Evolutionary conservation across 2,797 vertebrate species (phyloP), one percentile per base, ranked within the genome.

Genomic region (Lagocephalus sceleratus): DNA sequence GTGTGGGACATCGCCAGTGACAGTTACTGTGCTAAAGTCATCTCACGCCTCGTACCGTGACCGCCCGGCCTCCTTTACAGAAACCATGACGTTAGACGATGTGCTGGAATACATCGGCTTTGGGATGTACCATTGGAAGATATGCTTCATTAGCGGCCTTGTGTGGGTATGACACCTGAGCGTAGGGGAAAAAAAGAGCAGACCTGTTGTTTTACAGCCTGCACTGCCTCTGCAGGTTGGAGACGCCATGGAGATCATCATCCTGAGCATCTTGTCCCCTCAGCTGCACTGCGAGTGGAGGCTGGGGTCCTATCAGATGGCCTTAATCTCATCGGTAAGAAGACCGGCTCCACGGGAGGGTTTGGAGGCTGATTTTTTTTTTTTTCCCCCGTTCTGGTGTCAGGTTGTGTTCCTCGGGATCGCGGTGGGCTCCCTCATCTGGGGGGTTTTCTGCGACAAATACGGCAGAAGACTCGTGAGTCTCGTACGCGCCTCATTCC

Each of bases 231-330:
- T 57, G 10, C 66, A 97, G 95, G 82, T 95, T 79, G 95, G 85
- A 16, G 94, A 96, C 29, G 91, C 94, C 76, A 97, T 96, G 94
- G 94, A 94, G 82, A 94, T 96, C 93, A 96, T 95, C 94, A 92
- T 96, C 58, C 90, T 97, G 57, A 94, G 93, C 64, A 91, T 97
- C 78, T 76, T 97, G 42, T 90, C 91, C 0, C 94, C 95, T 0
- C 91, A 96, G 85, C 88, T 97, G 68, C 94, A 93, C 68, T 97
- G 95, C 51, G 93, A 97, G 75, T 97, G 95, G 95, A 86, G 77
- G 54, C 87, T 97, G 22, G 89, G 89, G 54, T 85, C 91, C 88
- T 95, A 91, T 80, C 82, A 94, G 73, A 91, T 95, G 71, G 94
- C 95, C 0, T 63, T 95, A 71, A 90, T 97, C 57, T 94, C 94